Percentiles rank a stretch among this genome's conserved stretches.
These are phyloP conservation scores for Drosophila insularis DNA, from an alignment of 1,140 invertebrate species.

Conservation along the genomic window DNA sequence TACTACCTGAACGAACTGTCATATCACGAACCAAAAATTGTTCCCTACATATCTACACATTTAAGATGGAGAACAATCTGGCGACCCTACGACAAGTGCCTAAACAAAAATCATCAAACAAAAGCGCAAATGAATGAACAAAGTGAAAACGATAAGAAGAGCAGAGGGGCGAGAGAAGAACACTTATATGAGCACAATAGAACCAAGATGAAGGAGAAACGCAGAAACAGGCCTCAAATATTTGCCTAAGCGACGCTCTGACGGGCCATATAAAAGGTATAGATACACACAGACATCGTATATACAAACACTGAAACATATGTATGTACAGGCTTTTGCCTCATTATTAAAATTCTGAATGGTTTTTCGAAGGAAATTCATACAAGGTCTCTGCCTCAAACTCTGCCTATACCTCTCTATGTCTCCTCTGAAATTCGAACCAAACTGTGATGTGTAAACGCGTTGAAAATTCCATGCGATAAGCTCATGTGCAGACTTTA, in stretches of 20 bases:
- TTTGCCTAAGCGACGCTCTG: constrained; percentile 44
- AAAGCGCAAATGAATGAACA: constrained; percentile 68
- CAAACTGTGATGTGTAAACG: constrained; percentile 34
- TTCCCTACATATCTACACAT: not conserved
- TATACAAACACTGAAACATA: constrained; percentile 2
- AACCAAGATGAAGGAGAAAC: constrained; percentile 5
- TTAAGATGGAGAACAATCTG: constrained; percentile 13
- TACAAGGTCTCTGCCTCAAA: not conserved
- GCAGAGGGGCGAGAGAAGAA: not conserved
- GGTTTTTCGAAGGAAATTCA: constrained; percentile 15
- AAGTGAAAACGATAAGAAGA: constrained; percentile 8
- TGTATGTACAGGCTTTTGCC: not conserved
- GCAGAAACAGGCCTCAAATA: constrained; percentile 51
- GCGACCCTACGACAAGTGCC: constrained; percentile 54
- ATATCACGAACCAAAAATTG: constrained; percentile 13
- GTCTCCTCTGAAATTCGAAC: constrained; percentile 38
- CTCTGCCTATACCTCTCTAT: too few species aligned
- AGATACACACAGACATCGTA: not conserved
- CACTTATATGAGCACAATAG: not conserved
- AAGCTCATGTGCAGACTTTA: not conserved
- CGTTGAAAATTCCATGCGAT: not conserved
- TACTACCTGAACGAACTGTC: constrained; percentile 2
- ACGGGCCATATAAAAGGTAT: constrained; percentile 29
- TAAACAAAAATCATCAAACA: constrained; percentile 62
- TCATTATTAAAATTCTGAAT: constrained; percentile 12